Conservation (phyloP, 2,113 vertebrate genomes). For the Lepus timidus region DNA sequence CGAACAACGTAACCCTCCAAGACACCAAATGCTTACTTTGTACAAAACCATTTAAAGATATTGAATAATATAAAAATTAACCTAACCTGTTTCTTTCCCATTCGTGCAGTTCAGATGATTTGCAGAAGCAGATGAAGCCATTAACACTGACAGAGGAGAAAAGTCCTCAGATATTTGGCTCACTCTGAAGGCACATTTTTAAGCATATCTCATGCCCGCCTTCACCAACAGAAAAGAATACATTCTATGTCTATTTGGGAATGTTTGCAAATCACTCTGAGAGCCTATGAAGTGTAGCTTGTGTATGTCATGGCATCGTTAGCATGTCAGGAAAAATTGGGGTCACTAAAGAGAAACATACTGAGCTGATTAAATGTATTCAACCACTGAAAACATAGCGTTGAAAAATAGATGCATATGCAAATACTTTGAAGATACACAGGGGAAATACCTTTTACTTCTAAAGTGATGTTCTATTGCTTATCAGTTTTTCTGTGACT, state of each 20-base stretch:
- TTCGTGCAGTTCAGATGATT: background rate
- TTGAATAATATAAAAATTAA: background rate
- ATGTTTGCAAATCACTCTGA: constrained; percentile 20
- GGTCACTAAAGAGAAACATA: background rate
- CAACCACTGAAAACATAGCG: background rate
- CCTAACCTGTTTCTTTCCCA: background rate
- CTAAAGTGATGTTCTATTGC: background rate
- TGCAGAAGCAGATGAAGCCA: background rate
- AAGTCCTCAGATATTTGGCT: background rate
- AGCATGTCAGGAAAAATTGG: background rate
- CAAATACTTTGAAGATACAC: background rate
- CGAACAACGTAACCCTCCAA: background rate
- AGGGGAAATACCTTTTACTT: background rate
- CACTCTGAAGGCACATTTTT: fast-evolving
- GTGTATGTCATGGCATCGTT: background rate
- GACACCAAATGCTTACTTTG: background rate
- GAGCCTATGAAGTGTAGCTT: background rate
- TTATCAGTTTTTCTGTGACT: background rate
- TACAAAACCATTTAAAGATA: constrained; percentile 5
- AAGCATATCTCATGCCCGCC: background rate
- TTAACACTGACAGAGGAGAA: background rate
- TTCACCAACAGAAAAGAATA: background rate
- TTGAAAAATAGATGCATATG: background rate
- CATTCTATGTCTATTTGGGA: background rate
- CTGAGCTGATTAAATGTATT: background rate